Evolutionary conservation across 2,888 invertebrate genomes (phyloP), one percentile per base, ranked within the genome.

Genomic region (Synanthedon tipuliformis): DNA sequence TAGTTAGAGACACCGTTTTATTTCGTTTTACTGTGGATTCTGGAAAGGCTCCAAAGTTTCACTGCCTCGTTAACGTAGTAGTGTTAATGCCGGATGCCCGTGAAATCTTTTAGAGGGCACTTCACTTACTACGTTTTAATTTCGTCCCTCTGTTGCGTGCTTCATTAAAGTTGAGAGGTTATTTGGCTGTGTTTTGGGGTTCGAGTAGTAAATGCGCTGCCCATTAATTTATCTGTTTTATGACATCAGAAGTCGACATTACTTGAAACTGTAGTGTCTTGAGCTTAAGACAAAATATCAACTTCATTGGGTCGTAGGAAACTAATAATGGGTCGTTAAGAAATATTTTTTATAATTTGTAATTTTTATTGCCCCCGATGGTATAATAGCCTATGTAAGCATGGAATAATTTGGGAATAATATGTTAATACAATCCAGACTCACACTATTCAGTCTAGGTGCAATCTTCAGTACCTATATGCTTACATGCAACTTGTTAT

Each of bases 91-190:
- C 59, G 72, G 71, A 76, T 75, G 79, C 69, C 84, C 78, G 72
- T 83, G 81, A 83, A 85, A 75, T 78, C 71, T 80, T 77, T 79
- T 73, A 73, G 71, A 74, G 75, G 66, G 69, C 67, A 73, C 81
- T 81, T 64, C 74, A 72, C 61, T 68, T 63, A 62, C 34, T 64
- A 61, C 69, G 69, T 79, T 83, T 83, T 78, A 79, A 75, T 77
- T 76, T 49, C 49, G 71, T 72, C 75, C 72, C 72, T 74, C 72
- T 71, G 68, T 70, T 68, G 71, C 67, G 68, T 67, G 73, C 75
- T 81, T 86, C 83, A 79, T 85, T 84, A 84, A 75, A 65, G 68
- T 69, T 65, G 65, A 82, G 82, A 73, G 80, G 80, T 72, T 76
- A 75, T 81, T 84, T 81, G 80, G 81, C 78, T 71, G 71, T 71